Base-by-base conservation (phyloP, 2,797 vertebrate genomes). In the Acipenser transmontanus region DNA sequence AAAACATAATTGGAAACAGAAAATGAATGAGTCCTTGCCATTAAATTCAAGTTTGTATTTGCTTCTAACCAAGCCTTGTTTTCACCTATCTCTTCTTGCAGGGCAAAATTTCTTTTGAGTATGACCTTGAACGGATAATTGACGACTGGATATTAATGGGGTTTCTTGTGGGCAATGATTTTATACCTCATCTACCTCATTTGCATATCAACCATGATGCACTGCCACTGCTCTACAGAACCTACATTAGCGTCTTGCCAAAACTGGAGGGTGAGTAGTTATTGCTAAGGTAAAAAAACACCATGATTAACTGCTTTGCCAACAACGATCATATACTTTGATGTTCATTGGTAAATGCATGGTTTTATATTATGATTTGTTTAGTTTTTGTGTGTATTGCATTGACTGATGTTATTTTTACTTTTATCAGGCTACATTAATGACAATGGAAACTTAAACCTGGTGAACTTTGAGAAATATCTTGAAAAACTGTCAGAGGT, bases 71-170 rank as follows among this genome's bases (percentile, higher is more conserved):
- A 9, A 9, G 9, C 7, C n/a, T 54, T 54, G 9, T n/a, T 7
- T 54, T 54, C 34, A 34, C 34, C 4, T 8, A 5, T 47, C 1
- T 50, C 50, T 63, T 57, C 2, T 47, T 10, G 9, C 70, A 99
- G 97, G 83, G 88, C 72, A 91, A 92, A 71, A 87, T 98, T 67
- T 87, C 89, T 12, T 93, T 94, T 72, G 84, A 89, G 68, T 99
- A 97, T 74, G 92, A 98, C 81, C 81, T 99, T 84, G 97, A 99
- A 85, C 89, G 91, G 75, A 92, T 99, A 85, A 97, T 99, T 85
- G 97, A 99, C 67, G 97, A 99, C 88, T 99, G 97, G 97, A 94
- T 99, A 74, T 89, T 99, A 79, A 99, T 99, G 97, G 97, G 96
- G 72, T 99, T 99, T 85, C 91, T 99, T 59, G 96, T 99, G 72